phyloP scores from a whole-genome alignment of 1,140 invertebrate species.

The Sitophilus oryzae region DNA sequence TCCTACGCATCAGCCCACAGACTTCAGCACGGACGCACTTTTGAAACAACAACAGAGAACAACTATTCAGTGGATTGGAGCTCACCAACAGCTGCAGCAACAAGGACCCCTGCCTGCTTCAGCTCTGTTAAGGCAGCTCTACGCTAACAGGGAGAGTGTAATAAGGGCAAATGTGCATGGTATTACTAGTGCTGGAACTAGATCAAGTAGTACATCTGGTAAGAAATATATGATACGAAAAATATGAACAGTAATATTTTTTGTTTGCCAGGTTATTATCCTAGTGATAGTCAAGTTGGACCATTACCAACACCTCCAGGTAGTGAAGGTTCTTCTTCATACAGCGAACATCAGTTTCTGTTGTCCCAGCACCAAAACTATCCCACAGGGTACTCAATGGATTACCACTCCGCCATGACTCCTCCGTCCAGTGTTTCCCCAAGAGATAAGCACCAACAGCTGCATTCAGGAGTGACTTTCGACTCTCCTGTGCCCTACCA shows the following conservation, averaged over 20 bases:
- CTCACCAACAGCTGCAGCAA: conserved; percentile 60
- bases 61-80: conserved; percentile 91
- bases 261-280: conserved; percentile 30
- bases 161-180: conserved; percentile 85
- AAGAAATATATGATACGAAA: conserved; percentile 5
- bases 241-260: background rate
- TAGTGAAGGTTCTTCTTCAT: conserved; percentile 71
- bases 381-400: conserved; percentile 62
- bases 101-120: conserved; percentile 65
- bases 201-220: conserved; percentile 41
- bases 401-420: conserved; percentile 89
- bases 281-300: conserved; percentile 48
- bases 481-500: conserved; percentile 48
- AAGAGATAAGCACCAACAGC: conserved; percentile 72
- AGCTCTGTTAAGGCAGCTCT: conserved; percentile 79
- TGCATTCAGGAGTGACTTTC: conserved; percentile 42
- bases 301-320: conserved; percentile 82
- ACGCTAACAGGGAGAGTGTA: conserved; percentile 89
- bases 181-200: conserved; percentile 50
- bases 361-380: conserved; percentile 55
- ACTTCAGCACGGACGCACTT: conserved; percentile 80
- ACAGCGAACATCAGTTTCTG: conserved; percentile 61
- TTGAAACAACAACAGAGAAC: conserved; percentile 77
- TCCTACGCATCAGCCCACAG: conserved; percentile 63
- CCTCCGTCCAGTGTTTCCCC: conserved; percentile 92